Conservation (phyloP, 92 coral and sea anemone genomes). For the Porites divaricata region DNA sequence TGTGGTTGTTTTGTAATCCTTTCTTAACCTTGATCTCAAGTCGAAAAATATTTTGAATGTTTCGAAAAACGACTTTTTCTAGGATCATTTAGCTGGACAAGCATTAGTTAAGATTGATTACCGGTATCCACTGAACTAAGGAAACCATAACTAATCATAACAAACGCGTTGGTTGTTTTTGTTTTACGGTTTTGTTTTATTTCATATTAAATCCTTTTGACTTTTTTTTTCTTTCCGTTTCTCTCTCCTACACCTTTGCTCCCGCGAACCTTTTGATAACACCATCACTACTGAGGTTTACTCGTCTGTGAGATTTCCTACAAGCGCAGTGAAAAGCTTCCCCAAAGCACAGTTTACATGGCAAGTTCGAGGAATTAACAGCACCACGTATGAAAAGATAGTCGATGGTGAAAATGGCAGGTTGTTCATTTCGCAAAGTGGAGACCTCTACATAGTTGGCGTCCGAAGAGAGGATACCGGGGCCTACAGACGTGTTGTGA, state of each 20-base stretch:
- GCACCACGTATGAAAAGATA: background rate
- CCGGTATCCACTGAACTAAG: no score
- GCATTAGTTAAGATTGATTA: no score
- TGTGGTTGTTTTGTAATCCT: no score
- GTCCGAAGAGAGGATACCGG: background rate
- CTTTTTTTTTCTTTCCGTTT: background rate
- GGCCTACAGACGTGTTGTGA: constrained; percentile 10
- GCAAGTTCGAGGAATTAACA: background rate
- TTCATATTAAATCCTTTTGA: background rate
- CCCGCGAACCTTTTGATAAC: background rate
- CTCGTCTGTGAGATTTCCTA: constrained; percentile 18
- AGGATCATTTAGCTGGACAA: no score
- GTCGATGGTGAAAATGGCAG: constrained; percentile 35
- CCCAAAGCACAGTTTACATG: constrained; percentile 33
- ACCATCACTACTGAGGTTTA: background rate
- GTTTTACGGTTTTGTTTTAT: no score
- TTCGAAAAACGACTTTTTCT: no score
- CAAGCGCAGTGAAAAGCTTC: constrained; percentile 12
- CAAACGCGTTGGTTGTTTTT: no score
- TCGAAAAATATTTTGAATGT: no score
- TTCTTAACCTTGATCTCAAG: no score
- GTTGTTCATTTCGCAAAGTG: constrained; percentile 27
- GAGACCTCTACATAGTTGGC: constrained; percentile 33
- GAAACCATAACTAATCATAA: no score
- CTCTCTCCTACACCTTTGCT: constrained; percentile 6